phyloP scores from a whole-genome alignment of 2,888 invertebrate species.

The Lottia gigantea region DNA sequence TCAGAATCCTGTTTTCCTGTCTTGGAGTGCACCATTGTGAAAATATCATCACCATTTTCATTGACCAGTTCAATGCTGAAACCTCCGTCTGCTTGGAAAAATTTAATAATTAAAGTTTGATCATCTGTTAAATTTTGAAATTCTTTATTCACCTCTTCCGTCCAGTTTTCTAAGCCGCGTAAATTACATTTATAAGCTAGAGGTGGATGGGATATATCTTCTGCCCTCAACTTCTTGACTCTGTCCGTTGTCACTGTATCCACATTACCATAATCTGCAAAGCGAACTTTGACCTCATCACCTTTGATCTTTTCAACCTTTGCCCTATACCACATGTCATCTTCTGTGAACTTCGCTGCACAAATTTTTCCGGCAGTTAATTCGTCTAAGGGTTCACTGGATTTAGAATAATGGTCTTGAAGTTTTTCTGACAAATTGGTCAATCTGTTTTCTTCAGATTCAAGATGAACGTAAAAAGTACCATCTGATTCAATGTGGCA shows the following conservation, averaged over 20 bases:
- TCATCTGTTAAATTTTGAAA: slow-evolving; percentile 39
- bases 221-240: slow-evolving; percentile 27
- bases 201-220: slow-evolving; percentile 31
- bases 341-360: slow-evolving; percentile 50
- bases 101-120: slow-evolving; percentile 35
- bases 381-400: slow-evolving; percentile 1
- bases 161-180: slow-evolving; percentile 32
- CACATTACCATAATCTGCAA: slow-evolving; percentile 64
- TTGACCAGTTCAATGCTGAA: slow-evolving; percentile 34
- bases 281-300: slow-evolving; percentile 42
- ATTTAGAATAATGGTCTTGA: slow-evolving; percentile 23
- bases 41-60: slow-evolving; percentile 25
- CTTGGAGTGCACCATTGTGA: too few relatives aligned
- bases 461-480: slow-evolving; percentile 45
- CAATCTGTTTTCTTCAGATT: slow-evolving; percentile 36
- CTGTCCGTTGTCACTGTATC: slow-evolving; percentile 39
- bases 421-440: slow-evolving; percentile 33
- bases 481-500: slow-evolving; percentile 42
- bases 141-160: slow-evolving; percentile 32
- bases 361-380: slow-evolving; percentile 36
- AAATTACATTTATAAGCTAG: slow-evolving; percentile 42
- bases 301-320: slow-evolving; percentile 31
- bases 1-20: too few relatives aligned
- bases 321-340: slow-evolving; percentile 57
- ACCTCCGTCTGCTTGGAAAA: slow-evolving; percentile 21